Base-by-base conservation (phyloP, 2,888 invertebrate species). In the Ceratothoa steindachneri region DNA sequence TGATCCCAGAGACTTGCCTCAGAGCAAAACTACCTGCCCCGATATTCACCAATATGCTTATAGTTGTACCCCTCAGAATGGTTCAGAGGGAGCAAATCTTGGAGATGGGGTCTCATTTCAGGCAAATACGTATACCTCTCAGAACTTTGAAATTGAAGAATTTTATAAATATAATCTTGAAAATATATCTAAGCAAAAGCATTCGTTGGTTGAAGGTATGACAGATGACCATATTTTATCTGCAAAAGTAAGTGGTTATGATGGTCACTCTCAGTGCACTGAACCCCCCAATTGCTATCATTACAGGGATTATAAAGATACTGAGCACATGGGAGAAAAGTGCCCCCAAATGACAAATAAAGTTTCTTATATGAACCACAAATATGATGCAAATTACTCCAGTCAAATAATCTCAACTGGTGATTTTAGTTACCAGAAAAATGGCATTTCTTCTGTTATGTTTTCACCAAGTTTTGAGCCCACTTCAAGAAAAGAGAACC, bases 351-450 rank as follows among this genome's bases (percentile, higher is more conserved):
- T 60, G 19, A 24, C 60, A 24, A 60, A 60, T 24, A 60, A 60
- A 60, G 60, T 24, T 12, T n/a, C 60, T 12, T 60, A 60, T 24
- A 60, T 60, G 60, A 60, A 60, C 24, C 60, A 60, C 24, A 60
- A 60, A 60, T 60, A 60, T 24, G 60, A 60, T 24, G 60, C 60
- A 1, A 60, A 60, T 60, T 24, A 60, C 24, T 24, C 60, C 12
- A 60, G 12, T 60, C 22, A 60, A 60, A 12, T 60, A 24, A 22
- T 24, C n/a, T 60, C 27, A 60, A 22, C 12, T 41, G 15, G 41
- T 15, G 41, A 41, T 41, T 41, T 41, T 9, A 41, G 15, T 41
- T 41, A 41, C 15, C 41, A 41, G 41, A 41, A 41, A 41, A 41
- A 41, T 41, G 41, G 41, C 7, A 9, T 15, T 41, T 41, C 41